Base-by-base conservation (phyloP, 2,888 invertebrate species). In the Platycheirus albimanus region DNA sequence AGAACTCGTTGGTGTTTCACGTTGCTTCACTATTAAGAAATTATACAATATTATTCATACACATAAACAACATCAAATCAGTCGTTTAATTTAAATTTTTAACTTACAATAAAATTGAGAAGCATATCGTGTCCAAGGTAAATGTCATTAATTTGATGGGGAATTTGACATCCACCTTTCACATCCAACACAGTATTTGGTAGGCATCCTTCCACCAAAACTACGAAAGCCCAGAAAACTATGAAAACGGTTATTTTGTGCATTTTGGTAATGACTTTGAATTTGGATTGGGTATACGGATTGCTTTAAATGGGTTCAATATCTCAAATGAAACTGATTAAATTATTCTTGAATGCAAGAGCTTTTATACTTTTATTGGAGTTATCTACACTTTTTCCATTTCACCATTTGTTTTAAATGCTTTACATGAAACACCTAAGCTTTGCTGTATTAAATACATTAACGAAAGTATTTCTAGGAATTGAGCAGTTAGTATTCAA, bases 101-200 rank as follows among this genome's bases (percentile, higher is more conserved):
- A 33, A 33, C 30, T 63, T 47, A 47, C 63, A 47, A 47, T n/a
- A 33, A 33, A 63, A 63, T 47, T 63, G 5, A 63, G 47, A 4
- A 63, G 8, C 63, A 47, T 47, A 11, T 63, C 63, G 11, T 45
- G 63, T 3, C 3, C 45, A n/a, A n/a, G 19, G 19, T 47, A 47
- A 47, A 63, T 30, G 8, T 61, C 47, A n/a, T 10, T 1, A 11
- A 63, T 30, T 33, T 63, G 33, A 7, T 8, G 8, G 3, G n/a
- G 19, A 47, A 63, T 11, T 8, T 20, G 7, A 20, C 63, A 63
- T 2, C 15, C 47, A 6, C 58, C 58, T 1, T 20, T 19, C n/a
- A 47, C 47, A 19, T 69, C 69, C 8, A 69, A 24, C 1, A 69
- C 45, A 2, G 69, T 69, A 20, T 69, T 69, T 28, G 45, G 54